A percentile compares a stretch with the other conserved stretches of the same genome.
Evolutionary conservation across 2,888 invertebrate genomes (phyloP).

Genomic region (Chrysotoxum bicinctum): DNA sequence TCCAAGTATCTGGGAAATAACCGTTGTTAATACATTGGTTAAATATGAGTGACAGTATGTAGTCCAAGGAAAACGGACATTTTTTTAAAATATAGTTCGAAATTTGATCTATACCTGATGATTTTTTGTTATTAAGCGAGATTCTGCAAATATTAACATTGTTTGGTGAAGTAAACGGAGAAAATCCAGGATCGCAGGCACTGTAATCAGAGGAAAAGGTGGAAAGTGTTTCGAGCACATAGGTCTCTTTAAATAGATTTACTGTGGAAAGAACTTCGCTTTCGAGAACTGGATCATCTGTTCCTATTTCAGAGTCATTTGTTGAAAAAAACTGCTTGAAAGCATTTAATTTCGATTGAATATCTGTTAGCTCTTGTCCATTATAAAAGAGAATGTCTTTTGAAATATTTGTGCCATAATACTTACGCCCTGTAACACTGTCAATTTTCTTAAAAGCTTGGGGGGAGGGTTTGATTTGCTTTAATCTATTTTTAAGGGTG

Average conservation of each 20-base stretch:
- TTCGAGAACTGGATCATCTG: neutral
- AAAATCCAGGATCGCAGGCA: no score
- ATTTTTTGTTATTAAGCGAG: constrained; percentile 1
- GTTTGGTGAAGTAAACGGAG: neutral
- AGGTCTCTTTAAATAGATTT: neutral
- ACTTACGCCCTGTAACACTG: no score
- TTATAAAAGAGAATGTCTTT: neutral
- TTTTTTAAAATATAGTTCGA: constrained; percentile 18
- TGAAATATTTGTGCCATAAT: no score
- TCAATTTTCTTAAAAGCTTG: no score
- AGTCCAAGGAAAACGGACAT: constrained; percentile 1
- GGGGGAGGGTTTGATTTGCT: no score
- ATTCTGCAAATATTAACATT: neutral
- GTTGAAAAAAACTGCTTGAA: neutral
- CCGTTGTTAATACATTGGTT: no score
- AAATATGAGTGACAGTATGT: no score
- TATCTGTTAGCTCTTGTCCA: neutral
- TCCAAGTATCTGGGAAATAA: no score
- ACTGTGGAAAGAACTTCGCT: neutral
- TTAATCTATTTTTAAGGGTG: no score
- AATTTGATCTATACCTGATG: neutral
- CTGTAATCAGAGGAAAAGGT: no score
- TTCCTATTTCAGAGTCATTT: neutral
- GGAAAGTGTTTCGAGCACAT: no score
- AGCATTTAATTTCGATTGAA: no score